phyloP scores from a whole-genome alignment of 2,888 invertebrate species.

The Helicoverpa assulta region DNA sequence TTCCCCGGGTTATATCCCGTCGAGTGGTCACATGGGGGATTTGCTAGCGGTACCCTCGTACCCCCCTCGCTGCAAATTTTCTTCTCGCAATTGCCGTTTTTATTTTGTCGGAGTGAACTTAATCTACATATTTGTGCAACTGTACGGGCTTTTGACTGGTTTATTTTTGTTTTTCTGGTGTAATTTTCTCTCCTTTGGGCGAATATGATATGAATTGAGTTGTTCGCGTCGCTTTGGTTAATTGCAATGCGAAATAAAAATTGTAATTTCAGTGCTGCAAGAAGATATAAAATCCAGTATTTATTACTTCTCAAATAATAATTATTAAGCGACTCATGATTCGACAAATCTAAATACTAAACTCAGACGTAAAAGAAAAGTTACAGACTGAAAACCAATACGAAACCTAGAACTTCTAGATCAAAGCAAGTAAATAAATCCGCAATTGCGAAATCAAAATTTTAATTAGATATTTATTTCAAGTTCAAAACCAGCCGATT shows the following conservation, averaged over 20 bases:
- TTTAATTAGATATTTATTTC: conserved; percentile 46
- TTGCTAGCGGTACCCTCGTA: conserved; percentile 59
- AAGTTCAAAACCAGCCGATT: conserved; percentile 43
- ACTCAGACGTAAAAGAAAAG: neutral
- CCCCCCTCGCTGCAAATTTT: conserved; percentile 63
- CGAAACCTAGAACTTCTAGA: conserved; percentile 20
- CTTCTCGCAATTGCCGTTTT: conserved; percentile 67
- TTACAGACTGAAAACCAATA: conserved; percentile 15
- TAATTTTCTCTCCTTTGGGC: conserved; percentile 48
- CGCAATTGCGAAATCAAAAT: conserved; percentile 40
- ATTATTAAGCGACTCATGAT: too few relatives aligned
- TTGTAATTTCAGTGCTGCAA: neutral
- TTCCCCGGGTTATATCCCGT: conserved; percentile 69
- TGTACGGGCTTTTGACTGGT: conserved; percentile 48
- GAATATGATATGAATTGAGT: conserved; percentile 34
- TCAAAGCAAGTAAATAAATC: conserved; percentile 47
- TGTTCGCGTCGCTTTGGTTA: conserved; percentile 5
- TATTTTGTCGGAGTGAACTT: conserved; percentile 66
- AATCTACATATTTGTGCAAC: conserved; percentile 73
- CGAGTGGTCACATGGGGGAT: conserved; percentile 76
- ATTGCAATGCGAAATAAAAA: conserved; percentile 21
- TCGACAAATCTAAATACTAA: neutral
- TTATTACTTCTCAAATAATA: neutral
- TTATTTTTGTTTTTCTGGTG: conserved; percentile 50
- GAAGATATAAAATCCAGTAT: neutral